Evolutionary conservation across 2,113 vertebrate genomes (phyloP), one percentile per base, ranked within the genome.

Genomic region (Myxocyprinus asiaticus): DNA sequence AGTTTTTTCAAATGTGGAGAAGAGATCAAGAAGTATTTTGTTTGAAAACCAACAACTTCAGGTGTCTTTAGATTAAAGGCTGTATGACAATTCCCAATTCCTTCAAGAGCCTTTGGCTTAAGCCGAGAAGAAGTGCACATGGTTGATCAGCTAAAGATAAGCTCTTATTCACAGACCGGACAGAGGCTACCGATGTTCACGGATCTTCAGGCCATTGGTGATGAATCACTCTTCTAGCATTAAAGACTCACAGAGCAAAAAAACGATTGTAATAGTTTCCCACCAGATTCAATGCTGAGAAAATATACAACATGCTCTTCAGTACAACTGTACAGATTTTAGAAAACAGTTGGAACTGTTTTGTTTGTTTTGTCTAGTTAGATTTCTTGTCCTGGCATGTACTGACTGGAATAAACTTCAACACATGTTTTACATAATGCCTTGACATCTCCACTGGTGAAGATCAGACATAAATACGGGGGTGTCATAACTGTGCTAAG

Each of bases 41-140:
- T 58, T n/a, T 58, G 55, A 58, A n/a, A 56, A 9, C 51, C 51
- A 8, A 47, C 44, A 47, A 15, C 45, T 5, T 50, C 45, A 67
- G 9, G 15, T n/a, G 15, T 50, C 15, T 50, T 48, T 1, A 17
- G 11, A 42, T 5, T 9, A 12, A 69, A 33, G 47, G 4, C 47
- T 62, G n/a, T 15, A 5, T 55, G 67, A 58, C 7, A 12, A 51
- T 12, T n/a, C n/a, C 65, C n/a, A 50, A 17, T 67, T 33, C 17
- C 48, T 42, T 33, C 10, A 69, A 42, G 67, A 53, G 45, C 2
- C 3, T 33, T 53, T 17, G 11, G 42, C 8, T 43, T 4, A 10
- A 71, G 55, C 50, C 58, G 15, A 70, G 10, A 55, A 56, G 77
- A 55, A 65, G 81, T 33, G 33, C 82, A 86, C 90, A 91, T 92